Conservation (phyloP, 2,797 vertebrate genomes). For the Clangula hyemalis region DNA sequence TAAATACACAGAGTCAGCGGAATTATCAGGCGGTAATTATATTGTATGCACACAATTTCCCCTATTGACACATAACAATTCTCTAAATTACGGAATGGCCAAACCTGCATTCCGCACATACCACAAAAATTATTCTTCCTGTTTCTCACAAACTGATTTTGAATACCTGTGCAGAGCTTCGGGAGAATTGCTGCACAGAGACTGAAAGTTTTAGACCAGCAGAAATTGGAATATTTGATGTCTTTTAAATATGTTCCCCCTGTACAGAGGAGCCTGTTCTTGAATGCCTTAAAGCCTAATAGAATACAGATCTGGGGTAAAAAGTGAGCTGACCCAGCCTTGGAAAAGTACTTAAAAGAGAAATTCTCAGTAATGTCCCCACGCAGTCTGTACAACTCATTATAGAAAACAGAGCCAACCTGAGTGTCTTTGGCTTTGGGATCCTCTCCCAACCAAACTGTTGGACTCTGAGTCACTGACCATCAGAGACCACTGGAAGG, state of each 20-base stretch:
- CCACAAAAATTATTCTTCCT: constrained; percentile 40
- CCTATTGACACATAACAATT: constrained; percentile 64
- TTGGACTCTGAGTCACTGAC: background rate
- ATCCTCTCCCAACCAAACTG: constrained; percentile 33
- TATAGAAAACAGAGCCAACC: constrained; percentile 49
- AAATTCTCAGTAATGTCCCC: constrained; percentile 41
- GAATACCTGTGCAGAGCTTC: constrained; percentile 33
- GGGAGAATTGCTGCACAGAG: background rate
- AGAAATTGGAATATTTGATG: constrained; percentile 17
- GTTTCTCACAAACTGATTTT: constrained; percentile 56
- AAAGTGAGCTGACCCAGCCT: constrained; percentile 45
- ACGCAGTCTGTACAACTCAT: constrained; percentile 47
- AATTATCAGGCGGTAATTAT: constrained; percentile 63
- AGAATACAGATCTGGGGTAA: constrained; percentile 42
- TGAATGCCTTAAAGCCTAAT: constrained; percentile 40
- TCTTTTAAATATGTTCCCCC: constrained; percentile 16
- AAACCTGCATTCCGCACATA: constrained; percentile 68
- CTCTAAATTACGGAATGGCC: constrained; percentile 64
- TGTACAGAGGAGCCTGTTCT: constrained; percentile 47
- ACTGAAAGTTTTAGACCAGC: background rate
- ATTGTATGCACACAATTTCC: constrained; percentile 53
- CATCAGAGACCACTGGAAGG: constrained; percentile 45
- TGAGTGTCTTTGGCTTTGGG: constrained; percentile 51
- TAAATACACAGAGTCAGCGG: constrained; percentile 71
- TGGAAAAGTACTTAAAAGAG: constrained; percentile 61